These are phyloP conservation scores for Crotalus horridus DNA, from an alignment of 2,113 vertebrate species.

Conservation along the genomic window DNA sequence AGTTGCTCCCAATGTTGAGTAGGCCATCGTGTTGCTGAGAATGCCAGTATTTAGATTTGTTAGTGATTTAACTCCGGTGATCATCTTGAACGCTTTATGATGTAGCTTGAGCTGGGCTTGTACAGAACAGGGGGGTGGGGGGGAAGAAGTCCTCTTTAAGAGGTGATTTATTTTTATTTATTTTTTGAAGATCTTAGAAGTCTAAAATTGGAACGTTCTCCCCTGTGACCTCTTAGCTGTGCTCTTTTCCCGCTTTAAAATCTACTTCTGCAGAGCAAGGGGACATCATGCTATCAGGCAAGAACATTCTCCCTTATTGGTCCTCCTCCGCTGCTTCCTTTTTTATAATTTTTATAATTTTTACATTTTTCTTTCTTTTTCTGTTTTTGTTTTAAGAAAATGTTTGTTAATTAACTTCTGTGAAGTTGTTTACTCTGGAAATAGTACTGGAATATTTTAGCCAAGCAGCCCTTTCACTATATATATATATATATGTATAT, in stretches of 20 bases:
- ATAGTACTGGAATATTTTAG: constrained; percentile 87
- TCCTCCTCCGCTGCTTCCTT: constrained; percentile 59
- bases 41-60: constrained; percentile 71
- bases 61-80: constrained; percentile 65
- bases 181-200: constrained; percentile 9
- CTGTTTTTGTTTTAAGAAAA: constrained; percentile 52
- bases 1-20: constrained; percentile 65
- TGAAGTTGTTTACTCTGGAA: constrained; percentile 94
- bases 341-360: constrained; percentile 61
- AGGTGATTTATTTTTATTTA: constrained; percentile 54
- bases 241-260: constrained; percentile 32
- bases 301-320: constrained; percentile 55
- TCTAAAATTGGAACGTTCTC: constrained; percentile 50
- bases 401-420: constrained; percentile 90
- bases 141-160: constrained; percentile 59
- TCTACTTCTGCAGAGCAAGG: constrained; percentile 13
- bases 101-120: constrained; percentile 70
- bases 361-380: constrained; percentile 61
- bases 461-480: constrained; percentile 76
- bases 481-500: constrained; percentile 37
- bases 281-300: constrained; percentile 30
- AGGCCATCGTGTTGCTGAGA: constrained; percentile 69
- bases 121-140: constrained; percentile 49
- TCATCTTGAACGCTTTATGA: constrained; percentile 63
- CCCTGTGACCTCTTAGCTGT: constrained; percentile 48